Conservation (phyloP, 1,140 invertebrate genomes). For the Drosophila bifasciata region DNA sequence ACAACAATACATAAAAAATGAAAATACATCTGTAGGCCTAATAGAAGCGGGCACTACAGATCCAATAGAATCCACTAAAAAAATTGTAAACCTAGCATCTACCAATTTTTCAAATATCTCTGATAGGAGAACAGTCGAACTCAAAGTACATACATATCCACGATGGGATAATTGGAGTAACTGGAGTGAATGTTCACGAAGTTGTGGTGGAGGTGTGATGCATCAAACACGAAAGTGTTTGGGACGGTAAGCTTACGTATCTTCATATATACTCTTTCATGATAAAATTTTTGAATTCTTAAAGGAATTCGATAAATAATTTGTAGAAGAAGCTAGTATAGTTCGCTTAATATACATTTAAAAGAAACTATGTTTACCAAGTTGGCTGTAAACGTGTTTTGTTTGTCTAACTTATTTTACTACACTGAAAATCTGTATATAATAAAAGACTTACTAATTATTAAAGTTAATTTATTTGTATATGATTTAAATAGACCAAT, state of each 20-base stretch:
- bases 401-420: neutral
- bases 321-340: neutral
- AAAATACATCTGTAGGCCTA: no score
- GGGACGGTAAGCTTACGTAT: slow-evolving; percentile 61
- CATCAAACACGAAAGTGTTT: slow-evolving; percentile 86
- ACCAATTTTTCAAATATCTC: slow-evolving; percentile 15
- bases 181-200: slow-evolving; percentile 90
- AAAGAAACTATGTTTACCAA: no score
- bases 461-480: no score
- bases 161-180: slow-evolving; percentile 91
- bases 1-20: slow-evolving; percentile 73
- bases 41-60: neutral
- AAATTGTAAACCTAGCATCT: neutral
- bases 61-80: slow-evolving; percentile 11
- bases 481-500: no score
- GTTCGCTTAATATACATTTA: no score
- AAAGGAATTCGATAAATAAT: slow-evolving; percentile 1
- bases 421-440: no score
- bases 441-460: no score
- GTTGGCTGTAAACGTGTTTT: neutral
- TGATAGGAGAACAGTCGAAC: slow-evolving; percentile 51
- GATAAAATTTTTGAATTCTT: neutral
- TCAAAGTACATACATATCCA: slow-evolving; percentile 71
- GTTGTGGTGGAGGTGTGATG: slow-evolving; percentile 93
- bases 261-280: neutral